A percentile compares a stretch with the other conserved stretches of the same genome.
Conservation (phyloP, 2,888 invertebrate species). For the Bimastos eiseni region DNA sequence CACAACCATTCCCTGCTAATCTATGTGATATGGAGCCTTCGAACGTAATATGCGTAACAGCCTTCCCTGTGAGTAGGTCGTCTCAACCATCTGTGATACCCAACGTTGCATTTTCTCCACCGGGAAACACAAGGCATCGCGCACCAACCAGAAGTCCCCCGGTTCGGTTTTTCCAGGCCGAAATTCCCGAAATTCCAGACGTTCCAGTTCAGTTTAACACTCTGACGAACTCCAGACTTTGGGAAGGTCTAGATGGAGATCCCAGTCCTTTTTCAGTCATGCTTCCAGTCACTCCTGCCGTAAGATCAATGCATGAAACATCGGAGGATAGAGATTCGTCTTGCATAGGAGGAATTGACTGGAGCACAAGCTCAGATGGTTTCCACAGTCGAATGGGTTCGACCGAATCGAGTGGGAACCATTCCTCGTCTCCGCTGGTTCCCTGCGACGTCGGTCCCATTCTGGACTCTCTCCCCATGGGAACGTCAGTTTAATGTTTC, state of each 20-base stretch:
- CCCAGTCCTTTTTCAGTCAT: neutral
- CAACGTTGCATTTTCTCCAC: neutral
- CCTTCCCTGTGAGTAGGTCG: neutral
- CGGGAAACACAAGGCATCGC: neutral
- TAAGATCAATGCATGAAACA: neutral
- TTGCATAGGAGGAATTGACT: neutral
- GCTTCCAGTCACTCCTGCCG: neutral
- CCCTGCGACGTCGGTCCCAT: neutral
- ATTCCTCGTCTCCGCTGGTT: neutral
- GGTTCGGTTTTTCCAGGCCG: neutral
- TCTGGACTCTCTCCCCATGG: neutral
- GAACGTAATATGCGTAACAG: neutral
- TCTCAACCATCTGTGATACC: neutral
- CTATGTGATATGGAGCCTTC: neutral
- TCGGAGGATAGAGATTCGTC: neutral
- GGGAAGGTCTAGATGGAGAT: neutral
- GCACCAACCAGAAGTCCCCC: neutral
- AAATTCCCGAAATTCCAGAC: neutral
- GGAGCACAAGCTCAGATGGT: neutral
- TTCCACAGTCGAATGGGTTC: conserved; percentile 1
- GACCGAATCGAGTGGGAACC: neutral
- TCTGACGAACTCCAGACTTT: neutral
- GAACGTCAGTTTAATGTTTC: neutral
- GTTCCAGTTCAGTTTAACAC: neutral
- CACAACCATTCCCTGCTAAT: neutral